phyloP scores from a whole-genome alignment of 1,140 invertebrate genomes.

The Heliconius congener region DNA sequence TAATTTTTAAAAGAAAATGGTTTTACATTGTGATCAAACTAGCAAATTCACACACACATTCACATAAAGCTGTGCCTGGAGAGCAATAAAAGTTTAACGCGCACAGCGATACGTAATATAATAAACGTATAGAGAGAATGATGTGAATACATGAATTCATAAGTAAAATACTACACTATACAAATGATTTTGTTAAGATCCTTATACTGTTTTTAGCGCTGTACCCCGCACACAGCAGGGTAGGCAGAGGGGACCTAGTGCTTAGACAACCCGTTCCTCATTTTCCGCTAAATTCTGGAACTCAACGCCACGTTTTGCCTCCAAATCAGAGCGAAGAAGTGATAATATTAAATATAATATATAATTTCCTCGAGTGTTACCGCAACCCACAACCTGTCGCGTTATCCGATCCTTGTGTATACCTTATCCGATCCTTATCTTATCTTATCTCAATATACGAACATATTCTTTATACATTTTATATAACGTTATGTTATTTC shows the following conservation, averaged over 20 bases:
- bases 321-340: too few species aligned
- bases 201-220: too few species aligned
- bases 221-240: too few species aligned
- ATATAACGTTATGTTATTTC: neutral
- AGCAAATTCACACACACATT: slow-evolving; percentile 17
- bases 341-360: too few species aligned
- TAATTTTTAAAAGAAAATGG: neutral
- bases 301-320: too few species aligned
- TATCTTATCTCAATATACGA: neutral
- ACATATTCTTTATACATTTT: neutral
- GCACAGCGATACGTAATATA: slow-evolving; percentile 24
- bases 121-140: slow-evolving; percentile 23
- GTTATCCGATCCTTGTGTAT: too few species aligned
- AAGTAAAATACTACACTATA: neutral
- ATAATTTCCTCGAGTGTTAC: too few species aligned
- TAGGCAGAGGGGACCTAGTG: too few species aligned
- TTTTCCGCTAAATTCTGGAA: too few species aligned
- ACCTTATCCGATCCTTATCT: too few species aligned
- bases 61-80: slow-evolving; percentile 34
- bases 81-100: slow-evolving; percentile 30
- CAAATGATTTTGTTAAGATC: neutral
- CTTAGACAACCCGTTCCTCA: too few species aligned
- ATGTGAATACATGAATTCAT: slow-evolving; percentile 13
- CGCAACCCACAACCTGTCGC: too few species aligned
- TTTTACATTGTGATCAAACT: slow-evolving; percentile 14